Evolutionary conservation across 37 sponge, comb jelly and placozoan genomes (phyloP), one percentile per base, ranked within the genome.

Genomic region (Ianthella basta): DNA sequence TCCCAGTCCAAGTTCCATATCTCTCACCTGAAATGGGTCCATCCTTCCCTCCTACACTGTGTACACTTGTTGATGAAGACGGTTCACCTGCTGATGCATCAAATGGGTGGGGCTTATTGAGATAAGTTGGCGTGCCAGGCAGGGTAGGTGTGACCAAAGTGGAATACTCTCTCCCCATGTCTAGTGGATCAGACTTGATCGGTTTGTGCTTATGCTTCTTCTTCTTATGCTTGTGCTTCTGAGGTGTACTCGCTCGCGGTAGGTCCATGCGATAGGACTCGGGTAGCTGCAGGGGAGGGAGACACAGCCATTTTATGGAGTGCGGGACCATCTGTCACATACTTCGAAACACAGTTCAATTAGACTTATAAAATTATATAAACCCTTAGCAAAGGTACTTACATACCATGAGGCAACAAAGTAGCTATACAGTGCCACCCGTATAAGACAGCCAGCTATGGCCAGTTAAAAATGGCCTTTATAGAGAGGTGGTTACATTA

Each of bases 181-280:
- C 82, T 18, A 85, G 68, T 23, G 59, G 84, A 19, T 72, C 61
- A 27, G 60, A 74, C 15, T 93, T 90, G 15, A 90, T 56, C 5
- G 55, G 39, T 60, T 89, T 85, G 80, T 90, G 94, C 25, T 93
- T 93, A 59, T 93, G 94, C 36, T 90, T 87, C 68, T 82, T 85
- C 78, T 75, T 75, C 75, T 89, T 93, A 70, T 87, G 86, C 38
- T 75, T 72, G 39, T 88, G 89, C 1, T 83, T 82, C 41, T 80
- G 72, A 18, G 72, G 75, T 23, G 40, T 30, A 15, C 80, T 55
- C 0, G 87, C 69, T 20, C 23, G 24, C 13, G 70, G n/a, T 23
- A 89, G 85, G 53, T 88, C 91, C 30, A 90, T 90, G 0, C 86
- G 73, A 75, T 77, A 90, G 69, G 81, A 85, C 86, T 93, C 94